These are phyloP conservation scores for Arizona elegans DNA, from an alignment of 2,113 vertebrate species.

Conservation along the genomic window DNA sequence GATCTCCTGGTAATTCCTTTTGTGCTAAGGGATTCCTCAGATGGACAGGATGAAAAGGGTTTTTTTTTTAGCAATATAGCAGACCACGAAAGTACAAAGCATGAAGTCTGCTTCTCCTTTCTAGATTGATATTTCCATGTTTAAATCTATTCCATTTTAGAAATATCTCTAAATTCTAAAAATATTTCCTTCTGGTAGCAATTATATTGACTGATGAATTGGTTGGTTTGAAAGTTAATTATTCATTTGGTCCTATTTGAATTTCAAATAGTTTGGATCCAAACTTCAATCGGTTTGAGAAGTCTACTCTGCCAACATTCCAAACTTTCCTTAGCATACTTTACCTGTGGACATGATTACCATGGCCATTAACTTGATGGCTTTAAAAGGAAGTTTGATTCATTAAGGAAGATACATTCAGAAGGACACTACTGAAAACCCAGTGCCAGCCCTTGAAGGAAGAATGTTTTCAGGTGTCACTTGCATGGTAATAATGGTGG, in stretches of 20 bases:
- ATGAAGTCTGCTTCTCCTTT: background rate
- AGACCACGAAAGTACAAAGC: background rate
- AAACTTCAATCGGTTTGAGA: background rate
- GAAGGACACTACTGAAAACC: background rate
- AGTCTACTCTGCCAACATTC: background rate
- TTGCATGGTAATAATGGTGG: background rate
- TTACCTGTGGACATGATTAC: background rate
- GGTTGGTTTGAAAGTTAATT: background rate
- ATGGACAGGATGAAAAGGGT: background rate
- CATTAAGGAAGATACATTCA: background rate
- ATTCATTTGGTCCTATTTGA: background rate
- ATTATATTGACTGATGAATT: background rate
- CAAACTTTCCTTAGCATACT: background rate
- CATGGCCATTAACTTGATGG: background rate
- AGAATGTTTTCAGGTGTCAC: background rate
- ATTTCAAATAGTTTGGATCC: background rate
- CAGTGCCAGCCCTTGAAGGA: background rate
- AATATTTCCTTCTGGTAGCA: background rate
- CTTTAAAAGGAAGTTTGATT: background rate
- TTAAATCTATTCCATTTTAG: background rate
- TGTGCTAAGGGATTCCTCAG: background rate
- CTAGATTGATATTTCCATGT: background rate
- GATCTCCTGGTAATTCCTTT: background rate
- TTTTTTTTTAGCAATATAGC: background rate
- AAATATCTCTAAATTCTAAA: background rate